Percentiles rank a stretch among this genome's conserved stretches.
phyloP scores from a whole-genome alignment of 2,888 invertebrate genomes.

The Brassicogethes aeneus region DNA sequence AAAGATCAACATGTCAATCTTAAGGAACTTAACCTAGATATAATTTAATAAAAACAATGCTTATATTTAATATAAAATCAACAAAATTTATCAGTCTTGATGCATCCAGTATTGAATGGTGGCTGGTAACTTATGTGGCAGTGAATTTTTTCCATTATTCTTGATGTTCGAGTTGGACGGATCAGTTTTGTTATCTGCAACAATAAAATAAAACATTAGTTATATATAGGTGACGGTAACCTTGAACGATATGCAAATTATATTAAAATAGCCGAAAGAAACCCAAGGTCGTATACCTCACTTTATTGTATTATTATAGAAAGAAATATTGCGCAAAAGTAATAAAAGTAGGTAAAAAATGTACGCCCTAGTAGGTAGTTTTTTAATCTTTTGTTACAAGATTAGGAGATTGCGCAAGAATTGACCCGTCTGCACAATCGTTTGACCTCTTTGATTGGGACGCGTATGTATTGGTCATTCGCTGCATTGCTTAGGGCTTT shows the following conservation, averaged over 20 bases:
- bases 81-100: slow-evolving; percentile 41
- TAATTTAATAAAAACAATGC: slow-evolving; percentile 41
- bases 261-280: neutral
- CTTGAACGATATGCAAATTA: neutral
- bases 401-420: too few relatives aligned
- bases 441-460: neutral
- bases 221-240: slow-evolving; percentile 3
- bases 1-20: slow-evolving; percentile 20
- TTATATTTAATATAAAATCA: slow-evolving; percentile 38
- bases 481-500: slow-evolving; percentile 31
- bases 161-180: slow-evolving; percentile 6
- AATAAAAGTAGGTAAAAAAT: too few relatives aligned
- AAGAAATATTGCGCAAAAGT: neutral
- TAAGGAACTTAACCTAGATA: slow-evolving; percentile 39
- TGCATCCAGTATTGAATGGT: slow-evolving; percentile 37
- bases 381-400: too few relatives aligned
- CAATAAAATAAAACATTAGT: slow-evolving; percentile 18
- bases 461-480: slow-evolving; percentile 10
- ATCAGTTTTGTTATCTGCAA: slow-evolving; percentile 30
- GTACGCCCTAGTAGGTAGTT: too few relatives aligned
- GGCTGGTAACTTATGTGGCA: slow-evolving; percentile 42
- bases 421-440: too few relatives aligned
- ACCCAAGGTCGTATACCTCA: neutral
- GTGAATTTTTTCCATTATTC: slow-evolving; percentile 28
- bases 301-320: neutral